Evolutionary conservation across 2,113 vertebrate genomes (phyloP), one percentile per base, ranked within the genome.

Genomic region (Eurystomus gularis): DNA sequence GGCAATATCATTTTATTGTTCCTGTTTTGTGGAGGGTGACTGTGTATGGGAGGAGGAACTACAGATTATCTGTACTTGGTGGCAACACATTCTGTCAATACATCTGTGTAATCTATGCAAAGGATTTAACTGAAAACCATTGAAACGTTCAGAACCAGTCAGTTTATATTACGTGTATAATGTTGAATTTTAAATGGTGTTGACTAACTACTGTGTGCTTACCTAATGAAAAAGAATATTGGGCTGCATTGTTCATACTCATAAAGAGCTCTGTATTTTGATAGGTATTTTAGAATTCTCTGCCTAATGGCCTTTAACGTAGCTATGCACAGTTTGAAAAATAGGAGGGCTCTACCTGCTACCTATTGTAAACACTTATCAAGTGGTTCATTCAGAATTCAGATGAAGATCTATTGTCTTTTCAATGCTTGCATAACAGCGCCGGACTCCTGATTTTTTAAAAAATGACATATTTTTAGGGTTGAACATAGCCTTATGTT

Each of bases 351-450:
- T 93, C 71, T 23, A 13, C 70, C 89, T 95, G 70, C 80, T 80
- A 33, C 62, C 78, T 86, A 25, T 88, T 96, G 92, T 94, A 97
- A 96, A 96, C 54, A 92, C 90, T 85, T 82, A 88, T 35, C 88
- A 90, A 70, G 85, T 66, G 68, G 62, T 93, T 96, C 90, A 93
- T 96, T 96, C 82, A 96, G 85, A 88, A 93, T 86, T 92, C 85
- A 88, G 17, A 90, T 86, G 72, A 80, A 85, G 93, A 58, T 70
- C 87, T 81, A 70, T 96, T 95, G 95, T 94, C 88, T 86, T 95
- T 84, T 33, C 78, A 33, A 37, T 13, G 60, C 90, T 93, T 96
- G 78, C 94, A 66, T 96, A 96, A 96, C 82, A 35, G 62, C 2
- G 3, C 78, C 57, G 46, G 58, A 49, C 44, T 93, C 84, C 73